Evolutionary conservation across 2,797 vertebrate genomes (phyloP).

Genomic region (Bufotes viridis): DNA sequence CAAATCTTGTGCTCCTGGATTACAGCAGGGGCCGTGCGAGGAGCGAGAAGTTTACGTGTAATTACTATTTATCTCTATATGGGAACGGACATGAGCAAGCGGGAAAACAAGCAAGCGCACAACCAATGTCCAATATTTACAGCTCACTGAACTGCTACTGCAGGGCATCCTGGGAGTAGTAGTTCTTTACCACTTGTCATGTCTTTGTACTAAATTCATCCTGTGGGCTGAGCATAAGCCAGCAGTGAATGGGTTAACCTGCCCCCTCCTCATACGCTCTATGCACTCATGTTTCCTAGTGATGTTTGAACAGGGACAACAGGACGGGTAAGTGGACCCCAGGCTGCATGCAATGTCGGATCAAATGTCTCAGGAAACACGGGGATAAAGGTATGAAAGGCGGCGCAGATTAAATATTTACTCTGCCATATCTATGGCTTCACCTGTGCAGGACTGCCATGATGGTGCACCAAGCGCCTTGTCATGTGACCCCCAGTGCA

Average conservation of each 20-base stretch:
- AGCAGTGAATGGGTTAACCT: not conserved
- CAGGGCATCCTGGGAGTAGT: not conserved
- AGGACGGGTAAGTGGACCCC: slow-evolving; percentile 22
- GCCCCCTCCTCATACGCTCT: not conserved
- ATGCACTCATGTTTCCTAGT: slow-evolving; percentile 27
- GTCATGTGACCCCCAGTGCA: not conserved
- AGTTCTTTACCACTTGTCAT: not conserved
- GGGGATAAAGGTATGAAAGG: slow-evolving; percentile 48
- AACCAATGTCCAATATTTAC: too few relatives aligned
- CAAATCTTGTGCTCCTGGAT: not conserved
- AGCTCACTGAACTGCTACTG: too few relatives aligned
- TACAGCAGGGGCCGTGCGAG: not conserved
- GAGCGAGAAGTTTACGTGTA: not conserved
- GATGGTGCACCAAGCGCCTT: not conserved
- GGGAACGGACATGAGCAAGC: too few relatives aligned
- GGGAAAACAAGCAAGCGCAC: too few relatives aligned
- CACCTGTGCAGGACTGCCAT: slow-evolving; percentile 64
- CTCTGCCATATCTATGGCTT: slow-evolving; percentile 50
- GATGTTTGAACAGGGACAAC: slow-evolving; percentile 56
- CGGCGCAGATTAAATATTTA: slow-evolving; percentile 59
- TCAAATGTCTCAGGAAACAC: slow-evolving; percentile 47
- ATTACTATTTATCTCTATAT: too few relatives aligned
- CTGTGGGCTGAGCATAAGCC: not conserved
- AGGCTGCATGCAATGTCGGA: slow-evolving; percentile 22
- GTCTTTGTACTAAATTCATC: not conserved